Conservation (phyloP, 2,888 invertebrate genomes). For the Pseudeuparius sepicola region DNA sequence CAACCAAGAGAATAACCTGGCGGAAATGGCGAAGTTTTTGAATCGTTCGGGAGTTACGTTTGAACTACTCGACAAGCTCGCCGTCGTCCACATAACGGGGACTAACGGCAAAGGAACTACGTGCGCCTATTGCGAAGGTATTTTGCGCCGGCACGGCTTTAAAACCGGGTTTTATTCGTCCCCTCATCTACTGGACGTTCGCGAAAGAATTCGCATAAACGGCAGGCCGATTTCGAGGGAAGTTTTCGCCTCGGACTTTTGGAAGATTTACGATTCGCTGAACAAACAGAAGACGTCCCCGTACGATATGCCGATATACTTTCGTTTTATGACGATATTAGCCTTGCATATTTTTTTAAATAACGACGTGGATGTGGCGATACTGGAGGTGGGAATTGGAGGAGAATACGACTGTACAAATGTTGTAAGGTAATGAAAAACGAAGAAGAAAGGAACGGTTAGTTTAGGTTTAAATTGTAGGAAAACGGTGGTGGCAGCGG, state of each 20-base stretch:
- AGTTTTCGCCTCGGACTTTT: conserved; percentile 71
- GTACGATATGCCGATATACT: conserved; percentile 83
- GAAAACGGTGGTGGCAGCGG: conserved; percentile 77
- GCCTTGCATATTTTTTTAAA: conserved; percentile 80
- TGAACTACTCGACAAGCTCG: conserved; percentile 59
- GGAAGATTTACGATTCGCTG: conserved; percentile 63
- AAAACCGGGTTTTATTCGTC: conserved; percentile 93
- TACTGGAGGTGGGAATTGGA: conserved; percentile 96
- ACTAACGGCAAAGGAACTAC: conserved; percentile 98
- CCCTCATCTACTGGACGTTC: conserved; percentile 85
- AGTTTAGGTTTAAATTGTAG: conserved; percentile 37
- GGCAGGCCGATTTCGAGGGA: conserved; percentile 66
- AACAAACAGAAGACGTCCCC: conserved; percentile 41
- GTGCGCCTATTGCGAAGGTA: conserved; percentile 84
- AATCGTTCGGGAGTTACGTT: conserved; percentile 52
- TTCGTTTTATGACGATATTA: conserved; percentile 87
- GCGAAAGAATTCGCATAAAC: conserved; percentile 84
- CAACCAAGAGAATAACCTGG: conserved; percentile 22
- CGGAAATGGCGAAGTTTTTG: conserved; percentile 23
- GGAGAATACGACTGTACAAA: conserved; percentile 93
- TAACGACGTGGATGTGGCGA: conserved; percentile 82
- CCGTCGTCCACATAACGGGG: conserved; percentile 90
- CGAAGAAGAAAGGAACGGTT: not conserved
- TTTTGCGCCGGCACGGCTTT: conserved; percentile 72
- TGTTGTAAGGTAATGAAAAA: conserved; percentile 54